Base-by-base conservation (phyloP, 2,888 invertebrate genomes). In the Drosophila parthenogenetica region DNA sequence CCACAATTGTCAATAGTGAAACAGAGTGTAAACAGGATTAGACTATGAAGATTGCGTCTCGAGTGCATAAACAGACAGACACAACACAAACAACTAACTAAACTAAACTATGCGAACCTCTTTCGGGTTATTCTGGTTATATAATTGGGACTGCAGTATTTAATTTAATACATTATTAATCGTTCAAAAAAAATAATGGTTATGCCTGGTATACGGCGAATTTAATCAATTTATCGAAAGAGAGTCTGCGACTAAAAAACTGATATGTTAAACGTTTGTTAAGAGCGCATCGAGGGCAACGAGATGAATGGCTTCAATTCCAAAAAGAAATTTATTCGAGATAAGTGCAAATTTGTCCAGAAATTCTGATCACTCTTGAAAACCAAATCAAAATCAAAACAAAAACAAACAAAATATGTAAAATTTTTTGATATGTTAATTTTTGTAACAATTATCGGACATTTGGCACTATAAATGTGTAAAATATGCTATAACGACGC, bases 11-110 rank as follows among this genome's bases (percentile, higher is more conserved):
- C 17, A 88, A 86, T 43, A 74, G 69, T 63, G 80, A 57, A 48
- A 17, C 51, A 57, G 81, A 87, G 29, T 78, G 77, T 53, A 91
- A 91, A 79, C 88, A 88, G 78, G 80, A 90, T 58, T 92, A 90
- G 79, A 62, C 51, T 45, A 46, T 14, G 54, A 54, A n/a, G 16
- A 53, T 58, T 61, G 62, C 54, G 67, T 75, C 60, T 70, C 66
- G 63, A 25, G 50, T 61, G 68, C 60, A 50, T 54, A 60, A 54
- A 42, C 22, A 57, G 25, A 42, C 61, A 65, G 65, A 46, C 48
- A 62, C 62, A 71, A 25, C 25, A 25, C 22, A 22, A 22, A 22
- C 22, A 29, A 29, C 29, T 29, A 29, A 29, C 29, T 29, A 8
- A 29, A 29, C 29, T 29, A 22, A 22, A 22, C 22, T 5, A 22